Conservation (phyloP, 2,888 invertebrate species). For the Trissonchulus sp. region DNA sequence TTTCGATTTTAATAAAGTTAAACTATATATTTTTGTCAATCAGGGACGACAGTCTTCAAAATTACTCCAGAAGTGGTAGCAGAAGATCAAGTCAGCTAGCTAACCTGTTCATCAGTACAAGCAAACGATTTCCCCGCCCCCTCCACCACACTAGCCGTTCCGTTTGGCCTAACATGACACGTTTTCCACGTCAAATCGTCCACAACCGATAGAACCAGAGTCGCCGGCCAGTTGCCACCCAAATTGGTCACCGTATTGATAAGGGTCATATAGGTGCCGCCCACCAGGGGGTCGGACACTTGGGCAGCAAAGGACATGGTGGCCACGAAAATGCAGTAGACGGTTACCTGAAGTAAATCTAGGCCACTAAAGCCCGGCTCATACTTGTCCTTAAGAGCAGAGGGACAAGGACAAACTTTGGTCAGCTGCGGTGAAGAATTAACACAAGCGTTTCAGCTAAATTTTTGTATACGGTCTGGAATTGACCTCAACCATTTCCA, state of each 20-base stretch:
- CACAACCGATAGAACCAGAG: slow-evolving; percentile 44
- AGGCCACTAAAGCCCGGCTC: no score
- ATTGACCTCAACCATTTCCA: no score
- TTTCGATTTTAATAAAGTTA: no score
- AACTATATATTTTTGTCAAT: no score
- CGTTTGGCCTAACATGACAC: slow-evolving; percentile 36
- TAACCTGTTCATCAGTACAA: not conserved
- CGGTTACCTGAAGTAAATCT: slow-evolving; percentile 70
- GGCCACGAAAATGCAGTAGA: slow-evolving; percentile 94
- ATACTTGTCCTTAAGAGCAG: no score
- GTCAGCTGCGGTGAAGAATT: no score
- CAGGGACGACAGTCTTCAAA: no score
- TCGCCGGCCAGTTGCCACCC: slow-evolving; percentile 89
- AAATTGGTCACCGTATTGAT: slow-evolving; percentile 90
- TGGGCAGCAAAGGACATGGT: slow-evolving; percentile 96
- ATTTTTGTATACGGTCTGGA: no score
- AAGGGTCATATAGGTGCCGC: slow-evolving; percentile 98
- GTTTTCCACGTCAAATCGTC: slow-evolving; percentile 49
- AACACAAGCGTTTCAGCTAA: no score
- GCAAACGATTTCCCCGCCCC: not conserved
- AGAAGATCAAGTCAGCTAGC: not conserved
- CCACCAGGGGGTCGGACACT: slow-evolving; percentile 89
- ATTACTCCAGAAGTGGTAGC: no score
- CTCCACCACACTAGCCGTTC: not conserved
- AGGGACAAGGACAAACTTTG: no score